Conservation (phyloP, 2,113 vertebrate species). For the Chaetodon trifascialis region DNA sequence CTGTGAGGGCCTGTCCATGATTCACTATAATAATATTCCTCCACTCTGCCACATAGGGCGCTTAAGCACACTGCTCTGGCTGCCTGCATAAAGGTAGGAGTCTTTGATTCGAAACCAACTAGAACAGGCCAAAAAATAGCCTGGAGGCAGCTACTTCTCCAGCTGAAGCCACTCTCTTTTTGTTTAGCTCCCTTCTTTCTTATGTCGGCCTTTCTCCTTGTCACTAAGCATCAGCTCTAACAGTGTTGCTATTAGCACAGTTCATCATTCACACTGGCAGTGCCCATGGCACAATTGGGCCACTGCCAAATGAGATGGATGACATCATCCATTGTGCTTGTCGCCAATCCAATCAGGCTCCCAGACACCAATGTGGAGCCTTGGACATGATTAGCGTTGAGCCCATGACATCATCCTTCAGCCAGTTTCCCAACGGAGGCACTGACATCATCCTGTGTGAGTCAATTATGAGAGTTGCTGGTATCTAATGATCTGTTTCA, state of each 20-base stretch:
- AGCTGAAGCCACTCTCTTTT: slow-evolving; percentile 27
- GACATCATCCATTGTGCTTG: slow-evolving; percentile 73
- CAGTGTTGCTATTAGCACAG: slow-evolving; percentile 63
- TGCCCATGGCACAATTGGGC: slow-evolving; percentile 67
- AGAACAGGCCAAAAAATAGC: slow-evolving; percentile 42
- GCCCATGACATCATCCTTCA: slow-evolving; percentile 65
- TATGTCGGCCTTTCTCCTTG: slow-evolving; percentile 36
- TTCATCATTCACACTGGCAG: slow-evolving; percentile 58
- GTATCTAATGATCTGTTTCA: slow-evolving; percentile 56
- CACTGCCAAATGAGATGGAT: slow-evolving; percentile 70
- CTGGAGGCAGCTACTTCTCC: slow-evolving; percentile 37
- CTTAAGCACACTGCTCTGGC: slow-evolving; percentile 9
- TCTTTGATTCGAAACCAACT: slow-evolving; percentile 45
- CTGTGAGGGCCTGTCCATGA: slow-evolving; percentile 63
- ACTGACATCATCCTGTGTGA: slow-evolving; percentile 74
- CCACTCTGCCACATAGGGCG: background rate
- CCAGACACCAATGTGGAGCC: slow-evolving; percentile 58
- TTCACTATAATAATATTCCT: slow-evolving; percentile 52
- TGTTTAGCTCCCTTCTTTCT: background rate
- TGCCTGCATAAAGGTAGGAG: slow-evolving; percentile 31
- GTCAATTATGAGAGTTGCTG: slow-evolving; percentile 57
- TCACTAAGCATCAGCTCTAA: slow-evolving; percentile 54
- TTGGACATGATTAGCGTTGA: slow-evolving; percentile 63
- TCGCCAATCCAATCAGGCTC: slow-evolving; percentile 66
- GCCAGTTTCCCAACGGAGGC: slow-evolving; percentile 49